phyloP scores from a whole-genome alignment of 2,888 invertebrate species.

The Amphiduros pacificus region DNA sequence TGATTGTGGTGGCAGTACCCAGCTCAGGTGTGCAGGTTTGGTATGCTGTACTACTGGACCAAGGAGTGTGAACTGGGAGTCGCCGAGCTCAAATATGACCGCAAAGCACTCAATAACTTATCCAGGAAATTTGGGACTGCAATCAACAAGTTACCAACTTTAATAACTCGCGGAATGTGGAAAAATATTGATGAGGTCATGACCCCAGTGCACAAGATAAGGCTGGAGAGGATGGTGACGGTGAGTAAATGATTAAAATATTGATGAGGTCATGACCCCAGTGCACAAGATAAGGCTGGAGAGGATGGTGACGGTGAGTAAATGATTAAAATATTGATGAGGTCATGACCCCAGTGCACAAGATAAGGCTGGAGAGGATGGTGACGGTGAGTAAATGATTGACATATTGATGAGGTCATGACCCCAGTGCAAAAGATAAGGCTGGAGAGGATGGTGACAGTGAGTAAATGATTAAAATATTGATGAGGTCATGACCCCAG shows the following conservation, averaged over 20 bases:
- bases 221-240: conserved; percentile 55
- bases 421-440: too few species aligned
- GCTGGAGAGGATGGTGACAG: too few species aligned
- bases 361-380: conserved; percentile 53
- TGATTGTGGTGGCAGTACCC: conserved; percentile 57
- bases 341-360: conserved; percentile 50
- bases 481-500: too few species aligned
- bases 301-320: conserved; percentile 54
- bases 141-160: conserved; percentile 44
- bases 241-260: conserved; percentile 35
- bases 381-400: conserved; percentile 54
- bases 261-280: conserved; percentile 23
- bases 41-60: conserved; percentile 57
- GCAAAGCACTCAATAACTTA: conserved; percentile 51
- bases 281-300: conserved; percentile 54
- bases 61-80: conserved; percentile 56
- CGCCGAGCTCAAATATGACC: conserved; percentile 53
- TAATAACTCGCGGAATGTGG: conserved; percentile 45
- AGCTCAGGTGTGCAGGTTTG: conserved; percentile 56
- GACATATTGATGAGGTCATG: too few species aligned
- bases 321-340: too few species aligned
- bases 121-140: conserved; percentile 48
- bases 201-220: conserved; percentile 47
- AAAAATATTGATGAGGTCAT: conserved; percentile 49
- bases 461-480: too few species aligned